phyloP scores from a whole-genome alignment of 2,113 vertebrate genomes.

The Grus americana region DNA sequence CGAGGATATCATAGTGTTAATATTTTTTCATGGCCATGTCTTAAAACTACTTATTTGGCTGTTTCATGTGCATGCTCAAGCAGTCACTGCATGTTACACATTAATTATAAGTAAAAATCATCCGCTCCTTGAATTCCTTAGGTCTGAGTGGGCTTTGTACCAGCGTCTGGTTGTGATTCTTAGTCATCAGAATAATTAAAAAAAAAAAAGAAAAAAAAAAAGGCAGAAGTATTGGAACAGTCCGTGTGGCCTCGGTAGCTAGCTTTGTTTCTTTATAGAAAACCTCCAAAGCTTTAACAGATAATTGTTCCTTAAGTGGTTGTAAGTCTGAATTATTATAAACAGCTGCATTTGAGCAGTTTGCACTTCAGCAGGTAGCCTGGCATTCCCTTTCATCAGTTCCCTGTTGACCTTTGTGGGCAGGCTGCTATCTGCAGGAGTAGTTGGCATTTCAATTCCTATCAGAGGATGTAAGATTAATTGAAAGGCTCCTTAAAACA shows the following conservation, averaged over 20 bases:
- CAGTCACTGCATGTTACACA: fast-evolving
- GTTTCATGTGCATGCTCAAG: neutral
- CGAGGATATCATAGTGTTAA: neutral
- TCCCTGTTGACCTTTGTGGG: neutral
- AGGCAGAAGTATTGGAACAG: neutral
- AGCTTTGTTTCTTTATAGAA: neutral
- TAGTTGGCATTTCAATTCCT: neutral
- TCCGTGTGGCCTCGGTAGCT: neutral
- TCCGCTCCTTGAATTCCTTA: neutral
- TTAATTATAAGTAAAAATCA: neutral
- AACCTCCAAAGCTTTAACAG: neutral
- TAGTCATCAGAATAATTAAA: slow-evolving; percentile 9
- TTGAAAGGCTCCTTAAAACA: neutral
- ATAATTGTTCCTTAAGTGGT: neutral
- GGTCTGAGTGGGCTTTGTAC: neutral
- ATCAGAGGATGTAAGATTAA: neutral
- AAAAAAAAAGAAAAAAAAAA: neutral
- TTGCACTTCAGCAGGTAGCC: neutral
- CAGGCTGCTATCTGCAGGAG: neutral
- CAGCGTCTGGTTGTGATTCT: neutral
- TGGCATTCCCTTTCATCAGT: neutral
- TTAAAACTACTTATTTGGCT: neutral
- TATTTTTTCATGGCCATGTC: neutral
- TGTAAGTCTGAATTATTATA: neutral
- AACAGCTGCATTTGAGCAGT: neutral